Conservation (phyloP, 1,140 invertebrate species). For the Vollenhovia emeryi region DNA sequence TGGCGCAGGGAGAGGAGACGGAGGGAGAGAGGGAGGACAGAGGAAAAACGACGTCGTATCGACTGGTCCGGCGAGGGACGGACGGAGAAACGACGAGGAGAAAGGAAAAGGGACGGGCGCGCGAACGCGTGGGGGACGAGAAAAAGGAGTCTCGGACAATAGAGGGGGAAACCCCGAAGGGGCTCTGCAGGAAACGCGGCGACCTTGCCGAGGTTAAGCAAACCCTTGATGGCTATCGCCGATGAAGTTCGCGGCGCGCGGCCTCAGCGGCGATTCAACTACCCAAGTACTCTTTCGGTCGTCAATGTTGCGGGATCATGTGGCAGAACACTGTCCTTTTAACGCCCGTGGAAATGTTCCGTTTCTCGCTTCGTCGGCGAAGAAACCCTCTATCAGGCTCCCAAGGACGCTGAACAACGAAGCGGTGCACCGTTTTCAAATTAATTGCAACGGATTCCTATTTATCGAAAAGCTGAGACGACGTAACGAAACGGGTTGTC, state of each 20-base stretch:
- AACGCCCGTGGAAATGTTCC: neutral
- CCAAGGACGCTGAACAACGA: neutral
- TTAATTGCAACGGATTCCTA: neutral
- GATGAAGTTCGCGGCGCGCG: neutral
- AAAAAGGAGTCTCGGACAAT: slow-evolving; percentile 35
- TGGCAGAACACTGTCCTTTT: neutral
- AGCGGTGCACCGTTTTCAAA: neutral
- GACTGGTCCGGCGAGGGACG: neutral
- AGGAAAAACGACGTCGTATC: neutral
- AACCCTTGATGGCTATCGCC: slow-evolving; percentile 69
- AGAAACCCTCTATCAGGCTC: neutral
- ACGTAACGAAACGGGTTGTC: neutral
- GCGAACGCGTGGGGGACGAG: neutral
- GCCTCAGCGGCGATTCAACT: neutral
- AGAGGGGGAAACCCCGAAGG: slow-evolving; percentile 69
- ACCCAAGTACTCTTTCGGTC: neutral
- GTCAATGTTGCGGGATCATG: neutral
- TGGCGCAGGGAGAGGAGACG: neutral
- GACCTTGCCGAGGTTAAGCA: slow-evolving; percentile 73
- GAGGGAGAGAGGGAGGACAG: neutral
- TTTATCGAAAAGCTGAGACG: neutral
- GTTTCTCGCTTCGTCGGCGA: neutral
- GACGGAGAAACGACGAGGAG: no score
- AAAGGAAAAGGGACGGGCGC: slow-evolving; percentile 21
- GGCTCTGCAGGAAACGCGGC: slow-evolving; percentile 64